Evolutionary conservation across 1,140 invertebrate species (phyloP).

Genomic region (Bombus impatiens): DNA sequence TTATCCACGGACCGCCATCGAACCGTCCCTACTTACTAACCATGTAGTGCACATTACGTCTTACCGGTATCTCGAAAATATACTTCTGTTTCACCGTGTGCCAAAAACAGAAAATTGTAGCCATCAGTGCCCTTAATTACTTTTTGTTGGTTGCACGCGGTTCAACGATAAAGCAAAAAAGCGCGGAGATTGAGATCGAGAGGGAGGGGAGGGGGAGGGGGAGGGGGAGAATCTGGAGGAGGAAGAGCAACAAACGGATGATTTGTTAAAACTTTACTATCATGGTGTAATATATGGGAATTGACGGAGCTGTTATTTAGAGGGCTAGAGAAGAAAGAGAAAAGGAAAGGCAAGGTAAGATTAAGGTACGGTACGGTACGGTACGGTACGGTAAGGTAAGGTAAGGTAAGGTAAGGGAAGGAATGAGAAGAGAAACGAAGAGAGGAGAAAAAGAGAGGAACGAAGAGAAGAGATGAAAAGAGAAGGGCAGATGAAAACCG

Average conservation of each 20-base stretch:
- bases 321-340: neutral
- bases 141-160: neutral
- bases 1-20: no score
- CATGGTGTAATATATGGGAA: neutral
- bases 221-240: no score
- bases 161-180: slow-evolving; percentile 26
- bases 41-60: neutral
- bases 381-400: no score
- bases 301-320: neutral
- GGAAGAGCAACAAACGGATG: neutral
- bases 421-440: no score
- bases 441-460: neutral
- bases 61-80: neutral
- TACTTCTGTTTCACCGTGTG: slow-evolving; percentile 9
- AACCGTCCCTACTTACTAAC: no score
- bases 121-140: slow-evolving; percentile 10
- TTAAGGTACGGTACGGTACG: no score
- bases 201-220: no score
- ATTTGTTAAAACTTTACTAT: neutral
- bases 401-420: no score
- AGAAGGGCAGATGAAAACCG: slow-evolving; percentile 24
- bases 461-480: neutral
- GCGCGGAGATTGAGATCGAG: neutral
- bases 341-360: no score
- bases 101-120: slow-evolving; percentile 54